Evolutionary conservation across 37 sponge, comb jelly and placozoan species (phyloP).

Genomic region (Chondrosia reniformis): DNA sequence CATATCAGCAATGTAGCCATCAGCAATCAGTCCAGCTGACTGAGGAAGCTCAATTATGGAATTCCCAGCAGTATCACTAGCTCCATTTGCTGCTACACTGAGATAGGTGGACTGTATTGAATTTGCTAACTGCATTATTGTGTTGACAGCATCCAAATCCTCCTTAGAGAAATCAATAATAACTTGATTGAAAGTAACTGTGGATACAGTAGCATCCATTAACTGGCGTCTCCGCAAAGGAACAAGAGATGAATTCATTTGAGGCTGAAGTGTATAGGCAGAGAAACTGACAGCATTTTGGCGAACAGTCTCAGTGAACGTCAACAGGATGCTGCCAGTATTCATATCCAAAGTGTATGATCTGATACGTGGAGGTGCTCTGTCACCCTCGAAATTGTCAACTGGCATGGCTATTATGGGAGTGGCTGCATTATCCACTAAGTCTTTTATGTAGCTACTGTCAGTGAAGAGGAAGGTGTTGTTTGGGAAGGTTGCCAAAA

Average conservation of each 20-base stretch:
- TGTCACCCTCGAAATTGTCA: slow-evolving; percentile 37
- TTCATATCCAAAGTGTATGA: slow-evolving; percentile 56
- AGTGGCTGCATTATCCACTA: slow-evolving; percentile 42
- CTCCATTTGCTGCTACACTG: slow-evolving; percentile 30
- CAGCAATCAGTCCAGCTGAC: slow-evolving; percentile 48
- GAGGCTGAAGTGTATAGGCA: slow-evolving; percentile 63
- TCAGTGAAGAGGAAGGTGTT: slow-evolving; percentile 55
- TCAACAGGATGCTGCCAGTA: slow-evolving; percentile 23
- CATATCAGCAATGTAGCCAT: slow-evolving; percentile 43
- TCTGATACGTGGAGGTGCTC: slow-evolving; percentile 39
- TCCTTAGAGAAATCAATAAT: slow-evolving; percentile 38
- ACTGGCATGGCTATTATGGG: slow-evolving; percentile 3
- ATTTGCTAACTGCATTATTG: slow-evolving; percentile 59
- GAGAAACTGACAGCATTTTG: slow-evolving; percentile 18
- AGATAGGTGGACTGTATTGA: slow-evolving; percentile 41
- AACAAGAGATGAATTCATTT: slow-evolving; percentile 57
- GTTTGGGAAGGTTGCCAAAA: slow-evolving; percentile 35
- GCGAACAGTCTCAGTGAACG: slow-evolving; percentile 65
- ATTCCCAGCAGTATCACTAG: slow-evolving; percentile 55
- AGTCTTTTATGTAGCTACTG: slow-evolving; percentile 52
- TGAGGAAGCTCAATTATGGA: slow-evolving; percentile 24
- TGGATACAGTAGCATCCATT: slow-evolving; percentile 15
- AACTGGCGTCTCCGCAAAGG: slow-evolving; percentile 29
- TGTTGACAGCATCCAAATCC: slow-evolving; percentile 71
- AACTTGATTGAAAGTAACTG: background rate